Percentiles rank a stretch among this genome's conserved stretches.
phyloP scores from a whole-genome alignment of 2,888 invertebrate species.

The Anthophora plumipes region DNA sequence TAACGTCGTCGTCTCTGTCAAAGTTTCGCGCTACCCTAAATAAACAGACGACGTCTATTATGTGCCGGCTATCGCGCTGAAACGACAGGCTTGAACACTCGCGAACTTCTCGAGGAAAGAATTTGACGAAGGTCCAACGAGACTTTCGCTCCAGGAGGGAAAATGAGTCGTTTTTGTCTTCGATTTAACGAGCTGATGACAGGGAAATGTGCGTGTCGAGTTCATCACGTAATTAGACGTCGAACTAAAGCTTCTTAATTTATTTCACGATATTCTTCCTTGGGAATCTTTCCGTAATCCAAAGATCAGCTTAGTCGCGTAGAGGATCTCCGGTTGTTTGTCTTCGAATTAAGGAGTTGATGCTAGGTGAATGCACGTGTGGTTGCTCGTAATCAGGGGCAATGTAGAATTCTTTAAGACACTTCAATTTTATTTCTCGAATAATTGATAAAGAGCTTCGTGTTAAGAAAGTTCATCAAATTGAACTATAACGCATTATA shows the following conservation, averaged over 20 bases:
- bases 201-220: neutral
- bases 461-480: too few species aligned
- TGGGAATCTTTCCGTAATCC: neutral
- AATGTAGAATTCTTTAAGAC: too few species aligned
- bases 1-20: neutral
- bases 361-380: too few species aligned
- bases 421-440: too few species aligned
- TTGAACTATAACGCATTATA: too few species aligned
- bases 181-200: neutral
- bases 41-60: constrained; percentile 1
- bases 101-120: neutral
- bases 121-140: neutral
- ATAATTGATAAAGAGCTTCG: too few species aligned
- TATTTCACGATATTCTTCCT: neutral
- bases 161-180: neutral
- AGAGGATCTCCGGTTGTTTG: too few species aligned
- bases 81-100: neutral
- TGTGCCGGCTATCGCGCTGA: neutral
- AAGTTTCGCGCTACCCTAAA: neutral
- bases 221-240: neutral
- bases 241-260: too few species aligned
- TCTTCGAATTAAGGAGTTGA: too few species aligned
- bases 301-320: too few species aligned
- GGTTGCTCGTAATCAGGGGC: too few species aligned
- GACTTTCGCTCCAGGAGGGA: neutral